Evolutionary conservation across 2,797 vertebrate genomes (phyloP).

Genomic region (Chrysocyon brachyurus): DNA sequence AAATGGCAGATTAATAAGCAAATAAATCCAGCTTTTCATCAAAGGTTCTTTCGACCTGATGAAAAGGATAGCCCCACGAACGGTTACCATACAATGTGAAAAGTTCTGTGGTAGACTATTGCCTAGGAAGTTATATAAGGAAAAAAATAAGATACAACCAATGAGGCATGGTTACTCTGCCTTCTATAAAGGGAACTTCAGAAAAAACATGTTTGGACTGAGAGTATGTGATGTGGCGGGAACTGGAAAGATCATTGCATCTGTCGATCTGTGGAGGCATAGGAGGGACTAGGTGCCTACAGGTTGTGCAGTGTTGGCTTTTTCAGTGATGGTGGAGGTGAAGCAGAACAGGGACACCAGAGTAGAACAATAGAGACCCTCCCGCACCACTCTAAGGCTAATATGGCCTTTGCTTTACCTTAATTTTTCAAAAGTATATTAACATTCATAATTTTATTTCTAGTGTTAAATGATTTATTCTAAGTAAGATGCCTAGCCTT

Average conservation of each 20-base stretch:
- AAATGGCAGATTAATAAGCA: background rate
- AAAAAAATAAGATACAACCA: background rate
- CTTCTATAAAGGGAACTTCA: background rate
- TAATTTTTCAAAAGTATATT: background rate
- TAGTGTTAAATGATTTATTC: background rate
- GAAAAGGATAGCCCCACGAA: background rate
- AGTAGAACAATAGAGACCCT: background rate
- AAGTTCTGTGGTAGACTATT: background rate
- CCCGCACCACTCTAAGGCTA: background rate
- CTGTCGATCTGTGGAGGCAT: background rate
- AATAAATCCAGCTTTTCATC: background rate
- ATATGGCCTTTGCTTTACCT: background rate
- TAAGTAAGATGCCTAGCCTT: background rate
- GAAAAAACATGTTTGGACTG: background rate
- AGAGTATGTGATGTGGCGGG: background rate
- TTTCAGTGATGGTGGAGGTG: background rate
- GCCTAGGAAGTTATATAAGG: background rate
- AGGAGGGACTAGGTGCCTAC: background rate
- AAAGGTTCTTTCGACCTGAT: background rate
- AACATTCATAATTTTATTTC: background rate
- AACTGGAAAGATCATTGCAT: background rate
- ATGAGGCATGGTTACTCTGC: background rate
- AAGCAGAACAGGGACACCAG: background rate
- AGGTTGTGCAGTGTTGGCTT: background rate
- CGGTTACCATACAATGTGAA: background rate